Base-by-base conservation (phyloP, 2,888 invertebrate species). In the Drosophila setosimentum region DNA sequence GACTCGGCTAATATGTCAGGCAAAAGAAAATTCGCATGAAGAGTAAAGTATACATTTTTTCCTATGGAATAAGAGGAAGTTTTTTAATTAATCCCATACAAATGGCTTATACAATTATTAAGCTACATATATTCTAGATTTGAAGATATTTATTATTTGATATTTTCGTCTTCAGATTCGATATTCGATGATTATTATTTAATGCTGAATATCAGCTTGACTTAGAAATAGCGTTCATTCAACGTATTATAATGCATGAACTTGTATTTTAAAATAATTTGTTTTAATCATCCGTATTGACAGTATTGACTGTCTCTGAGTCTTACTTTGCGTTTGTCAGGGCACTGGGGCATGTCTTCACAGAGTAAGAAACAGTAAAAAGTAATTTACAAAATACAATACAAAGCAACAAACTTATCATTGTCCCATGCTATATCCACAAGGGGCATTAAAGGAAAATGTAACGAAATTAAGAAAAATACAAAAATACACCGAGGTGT, bases 341-440 rank as follows among this genome's bases (percentile, higher is more conserved):
- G 63, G 65, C 77, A 65, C 63, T 74, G 78, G 71, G 80, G 68
- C 75, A 74, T 71, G 66, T 78, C 64, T 51, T 68, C 32, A 48
- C 24, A 24, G 16, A 45, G 7, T 3, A 73, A 37, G 54, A 59
- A 80, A 77, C 74, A 74, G 68, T 60, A 27, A 71, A 73, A 87
- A 80, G 70, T 75, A 75, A 80, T 82, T 83, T 68, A 70, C 42
- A 68, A 74, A 73, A 82, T 69, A 77, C 72, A 77, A 77, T 65
- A 65, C 53, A 51, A 64, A 58, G 59, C 50, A 77, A 54, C 21
- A 70, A 80, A 74, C 73, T 68, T 68, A 76, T 80, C 79, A 80
- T 61, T 70, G 70, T 35, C 42, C 11, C n/a, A 40, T 64, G 60
- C 57, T 49, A 65, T 49, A 65, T 51, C 67, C 78, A 73, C 77